phyloP scores from a whole-genome alignment of 2,797 vertebrate genomes.

The Eutrigla gurnardus region DNA sequence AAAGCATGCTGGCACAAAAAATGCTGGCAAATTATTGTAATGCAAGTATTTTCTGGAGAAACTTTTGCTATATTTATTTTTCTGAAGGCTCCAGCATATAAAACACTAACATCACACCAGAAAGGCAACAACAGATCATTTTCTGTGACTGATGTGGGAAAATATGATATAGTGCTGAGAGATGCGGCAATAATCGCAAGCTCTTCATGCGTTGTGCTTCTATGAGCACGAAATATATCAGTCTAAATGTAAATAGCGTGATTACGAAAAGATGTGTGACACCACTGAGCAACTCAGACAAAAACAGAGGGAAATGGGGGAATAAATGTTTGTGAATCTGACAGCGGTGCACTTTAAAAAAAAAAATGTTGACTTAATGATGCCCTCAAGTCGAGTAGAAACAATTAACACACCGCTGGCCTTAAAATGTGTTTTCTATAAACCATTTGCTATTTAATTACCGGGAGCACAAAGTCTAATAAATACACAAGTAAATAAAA shows the following conservation, averaged over 20 bases:
- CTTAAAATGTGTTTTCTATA: slow-evolving; percentile 30
- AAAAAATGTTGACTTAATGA: slow-evolving; percentile 28
- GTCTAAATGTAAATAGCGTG: background rate
- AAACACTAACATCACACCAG: background rate
- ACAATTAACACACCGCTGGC: slow-evolving; percentile 33
- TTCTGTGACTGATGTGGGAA: background rate
- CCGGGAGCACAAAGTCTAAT: slow-evolving; percentile 20
- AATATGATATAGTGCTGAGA: background rate
- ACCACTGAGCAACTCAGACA: background rate
- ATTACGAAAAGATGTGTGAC: background rate
- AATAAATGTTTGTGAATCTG: background rate
- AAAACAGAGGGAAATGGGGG: background rate
- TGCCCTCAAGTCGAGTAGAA: slow-evolving; percentile 44
- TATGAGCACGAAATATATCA: background rate
- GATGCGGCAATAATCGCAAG: background rate
- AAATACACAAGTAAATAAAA: slow-evolving; percentile 20
- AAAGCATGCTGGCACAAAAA: too few species aligned
- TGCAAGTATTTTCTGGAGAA: background rate
- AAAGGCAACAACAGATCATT: background rate
- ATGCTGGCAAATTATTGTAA: background rate
- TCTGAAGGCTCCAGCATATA: background rate
- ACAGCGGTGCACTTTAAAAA: slow-evolving; percentile 23
- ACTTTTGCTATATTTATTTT: background rate
- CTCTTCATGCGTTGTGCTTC: background rate
- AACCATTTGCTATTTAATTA: slow-evolving; percentile 29